A percentile compares a stretch with the other conserved stretches of the same genome.
Evolutionary conservation across 1,140 invertebrate species (phyloP).

Genomic region (Euwallacea similis): DNA sequence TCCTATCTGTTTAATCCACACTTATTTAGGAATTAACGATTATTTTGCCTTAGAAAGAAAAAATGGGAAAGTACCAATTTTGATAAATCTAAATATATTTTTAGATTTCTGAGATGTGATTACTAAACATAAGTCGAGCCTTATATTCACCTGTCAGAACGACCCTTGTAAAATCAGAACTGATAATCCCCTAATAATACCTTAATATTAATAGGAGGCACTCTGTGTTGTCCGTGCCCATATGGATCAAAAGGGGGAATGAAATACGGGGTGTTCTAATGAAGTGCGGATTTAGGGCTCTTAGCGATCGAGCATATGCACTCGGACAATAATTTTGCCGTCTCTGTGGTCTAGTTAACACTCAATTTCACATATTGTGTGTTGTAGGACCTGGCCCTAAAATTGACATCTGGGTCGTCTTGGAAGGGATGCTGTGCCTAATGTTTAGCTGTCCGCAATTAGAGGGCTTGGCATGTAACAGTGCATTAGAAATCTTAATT

Average conservation of each 20-base stretch:
- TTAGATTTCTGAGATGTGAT: too few relatives aligned
- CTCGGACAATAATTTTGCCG: slow-evolving; percentile 33
- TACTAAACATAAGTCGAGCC: too few relatives aligned
- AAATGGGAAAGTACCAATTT: too few relatives aligned
- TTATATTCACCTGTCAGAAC: too few relatives aligned
- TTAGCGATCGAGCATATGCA: slow-evolving; percentile 42
- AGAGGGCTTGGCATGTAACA: too few relatives aligned
- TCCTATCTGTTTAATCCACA: too few relatives aligned
- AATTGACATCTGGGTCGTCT: slow-evolving; percentile 27
- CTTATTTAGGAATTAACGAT: too few relatives aligned
- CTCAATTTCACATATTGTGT: slow-evolving; percentile 53
- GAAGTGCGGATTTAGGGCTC: slow-evolving; percentile 48
- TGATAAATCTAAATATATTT: too few relatives aligned
- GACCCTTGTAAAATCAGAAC: neutral
- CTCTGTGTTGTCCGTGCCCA: slow-evolving; percentile 31
- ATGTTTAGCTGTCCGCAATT: neutral
- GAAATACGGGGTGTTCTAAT: slow-evolving; percentile 45
- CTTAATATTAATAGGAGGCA: slow-evolving; percentile 9
- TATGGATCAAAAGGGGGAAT: slow-evolving; percentile 42
- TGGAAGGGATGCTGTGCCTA: neutral
- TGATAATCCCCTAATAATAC: slow-evolving; percentile 13
- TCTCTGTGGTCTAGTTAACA: slow-evolving; percentile 45
- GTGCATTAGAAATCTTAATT: too few relatives aligned
- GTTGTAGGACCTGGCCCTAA: slow-evolving; percentile 2
- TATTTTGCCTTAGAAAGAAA: too few relatives aligned